Conservation (phyloP, 2,113 vertebrate genomes). For the Melospiza melodia region DNA sequence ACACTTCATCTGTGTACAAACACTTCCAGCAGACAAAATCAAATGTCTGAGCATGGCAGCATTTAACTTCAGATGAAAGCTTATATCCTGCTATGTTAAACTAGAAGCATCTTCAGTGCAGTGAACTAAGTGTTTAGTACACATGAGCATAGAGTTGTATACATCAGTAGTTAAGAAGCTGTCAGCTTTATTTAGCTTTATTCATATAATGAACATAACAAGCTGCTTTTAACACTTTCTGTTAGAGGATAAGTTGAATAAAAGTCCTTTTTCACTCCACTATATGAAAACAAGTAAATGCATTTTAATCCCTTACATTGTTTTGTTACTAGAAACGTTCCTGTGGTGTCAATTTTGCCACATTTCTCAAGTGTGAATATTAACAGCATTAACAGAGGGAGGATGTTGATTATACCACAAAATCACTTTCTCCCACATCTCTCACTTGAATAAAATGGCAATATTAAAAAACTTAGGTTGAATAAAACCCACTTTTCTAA, state of each 20-base stretch:
- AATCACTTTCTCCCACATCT: background rate
- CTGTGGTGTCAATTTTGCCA: background rate
- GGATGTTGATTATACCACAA: background rate
- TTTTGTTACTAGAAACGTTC: background rate
- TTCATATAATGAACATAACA: background rate
- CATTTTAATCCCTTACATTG: background rate
- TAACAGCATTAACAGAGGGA: background rate
- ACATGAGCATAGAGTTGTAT: background rate
- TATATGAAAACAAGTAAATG: background rate
- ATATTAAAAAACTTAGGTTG: background rate
- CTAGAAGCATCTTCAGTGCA: background rate
- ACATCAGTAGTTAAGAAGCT: background rate
- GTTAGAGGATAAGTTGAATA: background rate
- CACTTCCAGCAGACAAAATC: background rate
- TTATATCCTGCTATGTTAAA: background rate
- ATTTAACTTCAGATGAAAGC: background rate
- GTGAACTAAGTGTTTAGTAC: background rate
- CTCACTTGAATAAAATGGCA: background rate
- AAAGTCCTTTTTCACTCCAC: background rate
- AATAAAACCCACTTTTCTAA: background rate
- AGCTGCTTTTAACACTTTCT: background rate
- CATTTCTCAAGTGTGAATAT: background rate
- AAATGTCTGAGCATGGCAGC: background rate
- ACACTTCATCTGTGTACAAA: background rate
- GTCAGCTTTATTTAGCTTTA: background rate